phyloP scores from a whole-genome alignment of 2,888 invertebrate species.

The Microplitis manilae region DNA sequence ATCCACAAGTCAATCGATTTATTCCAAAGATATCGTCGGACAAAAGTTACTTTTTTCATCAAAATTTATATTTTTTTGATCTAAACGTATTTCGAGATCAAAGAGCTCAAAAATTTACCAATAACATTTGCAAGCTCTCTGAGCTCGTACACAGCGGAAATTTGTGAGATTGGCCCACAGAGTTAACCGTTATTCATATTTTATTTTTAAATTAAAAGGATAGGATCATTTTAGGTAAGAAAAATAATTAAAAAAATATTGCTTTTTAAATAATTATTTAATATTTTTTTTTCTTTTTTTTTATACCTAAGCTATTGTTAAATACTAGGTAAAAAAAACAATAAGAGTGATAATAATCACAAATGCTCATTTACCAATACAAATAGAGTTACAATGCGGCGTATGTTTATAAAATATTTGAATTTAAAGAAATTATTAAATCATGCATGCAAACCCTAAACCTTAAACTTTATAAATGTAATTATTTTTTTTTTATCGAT shows the following conservation, averaged over 20 bases:
- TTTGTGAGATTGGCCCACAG: no score
- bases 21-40: no score
- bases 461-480: constrained; percentile 44
- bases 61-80: no score
- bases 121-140: no score
- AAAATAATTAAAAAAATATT: not conserved
- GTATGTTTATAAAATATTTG: constrained; percentile 30
- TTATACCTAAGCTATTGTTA: not conserved
- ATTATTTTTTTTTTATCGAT: constrained; percentile 47
- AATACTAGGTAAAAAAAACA: not conserved
- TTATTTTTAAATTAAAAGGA: constrained; percentile 10
- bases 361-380: constrained; percentile 1
- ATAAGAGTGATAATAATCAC: not conserved
- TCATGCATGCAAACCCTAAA: constrained; percentile 32
- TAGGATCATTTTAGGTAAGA: constrained; percentile 43
- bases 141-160: no score
- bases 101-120: no score
- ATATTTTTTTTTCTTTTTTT: not conserved
- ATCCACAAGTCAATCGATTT: no score
- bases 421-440: constrained; percentile 27
- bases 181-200: not conserved
- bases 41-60: no score
- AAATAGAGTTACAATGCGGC: not conserved
- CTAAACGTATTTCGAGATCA: no score
- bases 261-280: constrained; percentile 1